Base-by-base conservation (phyloP, 2,888 invertebrate species). In the Heteromurus nitidus region DNA sequence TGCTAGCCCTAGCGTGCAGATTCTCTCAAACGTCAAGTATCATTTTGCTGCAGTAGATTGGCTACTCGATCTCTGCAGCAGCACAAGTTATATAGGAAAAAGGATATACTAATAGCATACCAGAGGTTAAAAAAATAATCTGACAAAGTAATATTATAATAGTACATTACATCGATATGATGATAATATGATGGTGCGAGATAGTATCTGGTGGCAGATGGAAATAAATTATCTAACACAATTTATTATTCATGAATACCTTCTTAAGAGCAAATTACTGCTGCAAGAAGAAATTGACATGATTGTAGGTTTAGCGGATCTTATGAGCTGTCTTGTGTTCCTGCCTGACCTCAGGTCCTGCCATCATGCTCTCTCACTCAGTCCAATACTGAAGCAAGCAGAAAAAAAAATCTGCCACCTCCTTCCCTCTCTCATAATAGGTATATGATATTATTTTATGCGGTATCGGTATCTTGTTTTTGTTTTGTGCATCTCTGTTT, bases 231-330 rank as follows among this genome's bases (percentile, higher is more conserved):
- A 81, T 81, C 80, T 16, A 47, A 62, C 75, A 75, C 74, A 81
- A 76, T 75, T 81, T 81, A 75, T 81, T 81, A 81, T 81, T 81
- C 75, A 81, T 75, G 81, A 75, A 81, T 81, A 53, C 26, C 65
- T 75, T 80, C 68, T 80, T 73, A 62, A 26, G 58, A 81, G 65
- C 65, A 81, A 75, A 81, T 81, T 81, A 81, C 81, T 53, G 70
- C 75, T 81, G 75, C 31, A 70, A 26, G 69, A 80, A 73, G 30
- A 74, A 80, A 75, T 72, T 75, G 74, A 80, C 80, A 74, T 80
- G 74, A 80, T 74, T 80, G 74, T 80, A 74, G 80, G 68, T 69
- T 80, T 74, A 64, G 69, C 50, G 42, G 53, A 53, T 62, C 31
- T 75, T 31, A 55, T 47, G 64, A 31, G 75, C 28, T 65, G 30